Evolutionary conservation across 2,888 invertebrate genomes (phyloP).

Genomic region (Ennomos erosarius): DNA sequence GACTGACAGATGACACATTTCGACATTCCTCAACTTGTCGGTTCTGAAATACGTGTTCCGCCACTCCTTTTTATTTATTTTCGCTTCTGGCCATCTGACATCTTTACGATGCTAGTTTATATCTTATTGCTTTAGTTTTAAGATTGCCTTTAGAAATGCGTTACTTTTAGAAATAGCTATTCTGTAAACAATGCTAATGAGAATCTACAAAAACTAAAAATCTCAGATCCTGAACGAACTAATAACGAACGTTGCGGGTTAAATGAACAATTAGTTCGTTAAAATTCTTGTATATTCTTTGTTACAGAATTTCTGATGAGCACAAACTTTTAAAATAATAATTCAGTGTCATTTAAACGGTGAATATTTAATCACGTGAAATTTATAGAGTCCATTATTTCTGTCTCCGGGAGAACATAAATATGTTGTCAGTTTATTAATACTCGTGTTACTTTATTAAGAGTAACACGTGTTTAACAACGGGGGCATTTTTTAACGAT

Average conservation of each 20-base stretch:
- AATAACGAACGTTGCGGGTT: slow-evolving; percentile 66
- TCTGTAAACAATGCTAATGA: slow-evolving; percentile 65
- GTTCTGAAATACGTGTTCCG: slow-evolving; percentile 74
- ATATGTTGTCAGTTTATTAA: slow-evolving; percentile 76
- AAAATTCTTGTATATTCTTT: slow-evolving; percentile 39
- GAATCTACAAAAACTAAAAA: slow-evolving; percentile 66
- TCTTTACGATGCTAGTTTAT: slow-evolving; percentile 42
- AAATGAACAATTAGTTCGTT: slow-evolving; percentile 47
- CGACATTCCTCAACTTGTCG: slow-evolving; percentile 84
- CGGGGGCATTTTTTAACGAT: slow-evolving; percentile 52
- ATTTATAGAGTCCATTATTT: slow-evolving; percentile 70
- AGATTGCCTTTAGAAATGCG: slow-evolving; percentile 39
- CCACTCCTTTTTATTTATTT: slow-evolving; percentile 68
- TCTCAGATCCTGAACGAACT: slow-evolving; percentile 61
- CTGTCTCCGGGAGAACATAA: slow-evolving; percentile 65
- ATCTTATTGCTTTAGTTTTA: slow-evolving; percentile 48
- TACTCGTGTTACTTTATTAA: slow-evolving; percentile 61
- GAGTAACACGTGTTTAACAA: slow-evolving; percentile 64
- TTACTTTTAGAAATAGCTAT: slow-evolving; percentile 39
- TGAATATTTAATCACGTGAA: slow-evolving; percentile 61
- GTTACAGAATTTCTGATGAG: slow-evolving; percentile 32
- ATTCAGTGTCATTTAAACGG: slow-evolving; percentile 51
- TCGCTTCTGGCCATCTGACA: slow-evolving; percentile 50
- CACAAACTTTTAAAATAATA: slow-evolving; percentile 43
- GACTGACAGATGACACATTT: slow-evolving; percentile 85